Evolutionary conservation across 2,888 invertebrate species (phyloP), one percentile per base, ranked within the genome.

Genomic region (Drosophila nr. medialis): DNA sequence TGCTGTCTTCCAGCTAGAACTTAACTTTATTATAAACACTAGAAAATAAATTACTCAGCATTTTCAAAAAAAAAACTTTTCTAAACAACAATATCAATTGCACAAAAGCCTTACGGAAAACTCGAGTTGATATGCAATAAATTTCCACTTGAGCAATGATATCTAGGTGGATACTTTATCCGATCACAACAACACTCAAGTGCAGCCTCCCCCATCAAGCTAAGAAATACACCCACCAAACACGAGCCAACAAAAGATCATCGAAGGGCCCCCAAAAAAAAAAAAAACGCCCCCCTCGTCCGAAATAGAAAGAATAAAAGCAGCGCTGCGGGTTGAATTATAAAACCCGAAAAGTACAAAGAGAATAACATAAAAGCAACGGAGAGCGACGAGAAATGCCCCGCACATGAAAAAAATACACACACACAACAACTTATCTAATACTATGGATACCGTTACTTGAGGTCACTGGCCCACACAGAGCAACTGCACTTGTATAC

Each of bases 381-480:
- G 67, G 34, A 51, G 60, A 50, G 58, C 51, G 59, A 54, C 36
- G 54, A 64, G 63, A 71, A 73, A 61, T 67, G 59, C 67, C 45
- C 68, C 45, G 67, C 42, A 66, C 67, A 78, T 64, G 72, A 76
- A 58, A 55, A n/a, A n/a, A 54, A 27, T 7, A 18, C 2, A 10
- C 24, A 24, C n/a, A 40, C 18, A n/a, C 7, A 40, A 40, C 42
- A 81, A 79, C 79, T 90, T 91, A 89, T 86, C 76, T 81, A 86
- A 86, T 89, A 91, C 90, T 90, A 89, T 81, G 90, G 86, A 86
- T 90, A 91, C 90, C 90, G 91, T 90, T 90, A 88, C 75, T 77
- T 79, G 75, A 77, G 88, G 88, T 88, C 91, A 88, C 78, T 88
- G 91, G 89, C 88, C 86, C 88, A 86, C 73, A 72, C 69, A 71